Conservation (phyloP, 2,888 invertebrate genomes). For the Phrixothrix hirtus region DNA sequence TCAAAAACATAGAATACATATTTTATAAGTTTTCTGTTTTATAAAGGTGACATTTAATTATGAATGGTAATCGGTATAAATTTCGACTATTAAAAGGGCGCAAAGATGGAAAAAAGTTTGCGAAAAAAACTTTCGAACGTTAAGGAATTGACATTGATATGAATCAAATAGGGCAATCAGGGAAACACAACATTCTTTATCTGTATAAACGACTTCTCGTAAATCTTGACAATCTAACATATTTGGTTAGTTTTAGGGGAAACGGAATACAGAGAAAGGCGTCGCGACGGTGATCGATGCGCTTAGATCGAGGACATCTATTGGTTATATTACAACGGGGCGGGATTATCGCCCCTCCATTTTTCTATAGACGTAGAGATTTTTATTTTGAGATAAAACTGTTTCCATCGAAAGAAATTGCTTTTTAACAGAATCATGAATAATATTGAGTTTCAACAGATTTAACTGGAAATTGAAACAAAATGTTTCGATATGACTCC, state of each 20-base stretch:
- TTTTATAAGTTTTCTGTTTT: neutral
- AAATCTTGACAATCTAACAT: slow-evolving; percentile 14
- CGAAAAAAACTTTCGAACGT: neutral
- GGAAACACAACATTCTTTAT: neutral
- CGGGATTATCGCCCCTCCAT: slow-evolving; percentile 33
- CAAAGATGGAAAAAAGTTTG: neutral
- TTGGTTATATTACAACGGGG: slow-evolving; percentile 32
- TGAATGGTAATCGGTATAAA: neutral
- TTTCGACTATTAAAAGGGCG: neutral
- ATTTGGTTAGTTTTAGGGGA: slow-evolving; percentile 15
- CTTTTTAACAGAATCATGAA: slow-evolving; percentile 16
- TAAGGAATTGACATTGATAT: neutral
- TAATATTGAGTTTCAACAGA: slow-evolving; percentile 11
- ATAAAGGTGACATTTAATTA: neutral
- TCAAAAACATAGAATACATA: too few relatives aligned
- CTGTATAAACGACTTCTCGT: slow-evolving; percentile 5
- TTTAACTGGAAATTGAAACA: slow-evolving; percentile 5
- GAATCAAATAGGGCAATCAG: neutral
- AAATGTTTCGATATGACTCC: neutral
- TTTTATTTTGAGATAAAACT: slow-evolving; percentile 43
- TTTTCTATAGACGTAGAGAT: slow-evolving; percentile 22
- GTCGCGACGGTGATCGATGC: slow-evolving; percentile 38
- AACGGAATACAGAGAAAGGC: slow-evolving; percentile 28
- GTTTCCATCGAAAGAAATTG: slow-evolving; percentile 19
- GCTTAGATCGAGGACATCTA: slow-evolving; percentile 29